These are phyloP conservation scores for Scaptomyza cyrtandrae DNA, from an alignment of 2,888 invertebrate species.

Conservation along the genomic window DNA sequence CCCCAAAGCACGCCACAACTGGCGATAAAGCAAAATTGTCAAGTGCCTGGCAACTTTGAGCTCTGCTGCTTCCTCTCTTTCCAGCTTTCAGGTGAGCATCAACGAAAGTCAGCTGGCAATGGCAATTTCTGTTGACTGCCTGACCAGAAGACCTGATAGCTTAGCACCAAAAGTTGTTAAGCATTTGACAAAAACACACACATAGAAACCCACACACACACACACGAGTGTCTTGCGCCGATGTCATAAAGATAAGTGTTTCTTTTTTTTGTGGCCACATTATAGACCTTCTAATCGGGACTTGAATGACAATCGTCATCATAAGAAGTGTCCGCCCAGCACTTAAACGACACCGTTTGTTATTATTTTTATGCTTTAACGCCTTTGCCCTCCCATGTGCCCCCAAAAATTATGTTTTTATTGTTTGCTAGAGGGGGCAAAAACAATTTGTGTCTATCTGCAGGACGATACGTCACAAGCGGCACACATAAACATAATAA, in stretches of 20 bases:
- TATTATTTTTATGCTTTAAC: conserved; percentile 69
- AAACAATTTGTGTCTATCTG: conserved; percentile 81
- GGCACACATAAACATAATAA: conserved; percentile 55
- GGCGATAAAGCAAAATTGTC: conserved; percentile 62
- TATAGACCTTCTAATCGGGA: conserved; percentile 66
- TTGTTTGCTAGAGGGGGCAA: conserved; percentile 43
- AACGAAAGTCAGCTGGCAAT: conserved; percentile 36
- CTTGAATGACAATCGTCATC: conserved; percentile 56
- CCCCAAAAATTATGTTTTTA: conserved; percentile 58
- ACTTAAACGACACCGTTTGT: conserved; percentile 53
- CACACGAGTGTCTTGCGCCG: conserved; percentile 35
- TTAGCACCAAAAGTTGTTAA: conserved; percentile 55
- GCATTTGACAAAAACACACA: conserved; percentile 27
- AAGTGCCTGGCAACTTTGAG: conserved; percentile 20
- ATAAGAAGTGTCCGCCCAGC: conserved; percentile 30
- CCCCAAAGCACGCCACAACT: conserved; percentile 14
- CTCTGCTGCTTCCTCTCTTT: conserved; percentile 1
- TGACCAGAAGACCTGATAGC: conserved; percentile 55
- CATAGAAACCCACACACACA: conserved; percentile 9
- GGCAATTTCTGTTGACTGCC: conserved; percentile 35
- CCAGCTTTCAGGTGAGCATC: conserved; percentile 49
- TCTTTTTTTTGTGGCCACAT: conserved; percentile 47
- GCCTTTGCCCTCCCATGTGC: conserved; percentile 26
- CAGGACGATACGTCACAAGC: conserved; percentile 76
- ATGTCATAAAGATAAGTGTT: conserved; percentile 71